Base-by-base conservation (phyloP, 2,113 vertebrate species). In the Sander vitreus region DNA sequence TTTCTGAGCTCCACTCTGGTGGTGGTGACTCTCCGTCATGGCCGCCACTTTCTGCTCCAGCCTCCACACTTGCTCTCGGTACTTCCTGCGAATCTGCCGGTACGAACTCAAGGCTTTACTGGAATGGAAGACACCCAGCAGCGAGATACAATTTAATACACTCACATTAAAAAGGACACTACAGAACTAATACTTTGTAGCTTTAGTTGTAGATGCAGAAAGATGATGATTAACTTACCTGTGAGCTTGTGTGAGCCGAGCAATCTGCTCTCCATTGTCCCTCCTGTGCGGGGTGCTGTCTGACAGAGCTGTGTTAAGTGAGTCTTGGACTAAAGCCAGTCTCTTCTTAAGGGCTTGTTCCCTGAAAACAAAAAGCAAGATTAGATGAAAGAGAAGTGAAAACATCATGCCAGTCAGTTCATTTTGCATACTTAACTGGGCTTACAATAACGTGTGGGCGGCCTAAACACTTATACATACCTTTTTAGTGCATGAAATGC, bases 61-160 rank as follows among this genome's bases (percentile, higher is more conserved):
- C 80, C 85, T 91, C 93, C 91, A 93, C 84, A 94, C 89, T 78
- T 97, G 97, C 85, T 95, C 95, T 6, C 96, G 94, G 80, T 96
- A 96, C 85, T 96, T 97, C 78, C 92, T 94, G 25, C 96, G 95
- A 39, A 96, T 93, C 47, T 93, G 96, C 51, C 95, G 90, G 91
- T 96, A 96, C 1, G 95, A 95, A 50, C 92, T 92, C 71, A 95
- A 83, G 70, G 96, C 94, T 88, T 96, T 95, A 12, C 97, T 97
- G 91, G 3, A 88, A 85, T 0, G 19, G 27, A 77, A 50, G 13
- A 50, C 10, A 65, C n/a, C 7, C n/a, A 75, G 4, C 2, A 69
- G 48, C 1, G 0, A 50, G 53, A 75, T 50, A 5, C 10, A 1
- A 15, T 25, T 47, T 4, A 58, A 27, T 30, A 25, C n/a, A 2